Evolutionary conservation across 2,888 invertebrate genomes (phyloP).

Genomic region (Sthenelais limicola): DNA sequence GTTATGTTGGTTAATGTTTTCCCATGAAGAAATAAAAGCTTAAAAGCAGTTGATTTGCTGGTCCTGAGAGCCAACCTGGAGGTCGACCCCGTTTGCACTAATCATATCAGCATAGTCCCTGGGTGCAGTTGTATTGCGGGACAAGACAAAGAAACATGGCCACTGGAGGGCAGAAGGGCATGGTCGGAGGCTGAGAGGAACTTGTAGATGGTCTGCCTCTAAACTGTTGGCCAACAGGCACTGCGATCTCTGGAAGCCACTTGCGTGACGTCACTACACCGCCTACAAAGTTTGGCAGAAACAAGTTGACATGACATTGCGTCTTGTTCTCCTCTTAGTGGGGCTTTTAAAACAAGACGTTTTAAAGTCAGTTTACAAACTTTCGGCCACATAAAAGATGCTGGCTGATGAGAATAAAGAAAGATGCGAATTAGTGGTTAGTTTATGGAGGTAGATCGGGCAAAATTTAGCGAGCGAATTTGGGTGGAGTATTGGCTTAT

Average conservation of each 20-base stretch:
- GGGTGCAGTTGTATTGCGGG: slow-evolving; percentile 13
- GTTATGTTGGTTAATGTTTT: slow-evolving; percentile 44
- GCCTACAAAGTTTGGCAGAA: slow-evolving; percentile 32
- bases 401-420: no score
- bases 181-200: not conserved
- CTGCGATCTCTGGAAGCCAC: not conserved
- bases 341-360: no score
- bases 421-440: no score
- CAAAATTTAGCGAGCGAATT: no score
- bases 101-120: slow-evolving; percentile 36
- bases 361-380: no score
- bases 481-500: no score
- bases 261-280: slow-evolving; percentile 27
- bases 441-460: no score
- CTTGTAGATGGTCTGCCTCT: slow-evolving; percentile 32
- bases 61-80: not conserved
- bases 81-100: slow-evolving; percentile 35
- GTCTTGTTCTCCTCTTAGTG: no score
- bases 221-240: slow-evolving; percentile 36
- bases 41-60: slow-evolving; percentile 42
- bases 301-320: slow-evolving; percentile 18
- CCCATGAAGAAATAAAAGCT: slow-evolving; percentile 44
- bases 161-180: slow-evolving; percentile 13
- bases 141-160: slow-evolving; percentile 43
- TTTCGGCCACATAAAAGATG: no score